These are phyloP conservation scores for Hafferia zeledoni DNA, from an alignment of 2,797 vertebrate species.

Conservation along the genomic window DNA sequence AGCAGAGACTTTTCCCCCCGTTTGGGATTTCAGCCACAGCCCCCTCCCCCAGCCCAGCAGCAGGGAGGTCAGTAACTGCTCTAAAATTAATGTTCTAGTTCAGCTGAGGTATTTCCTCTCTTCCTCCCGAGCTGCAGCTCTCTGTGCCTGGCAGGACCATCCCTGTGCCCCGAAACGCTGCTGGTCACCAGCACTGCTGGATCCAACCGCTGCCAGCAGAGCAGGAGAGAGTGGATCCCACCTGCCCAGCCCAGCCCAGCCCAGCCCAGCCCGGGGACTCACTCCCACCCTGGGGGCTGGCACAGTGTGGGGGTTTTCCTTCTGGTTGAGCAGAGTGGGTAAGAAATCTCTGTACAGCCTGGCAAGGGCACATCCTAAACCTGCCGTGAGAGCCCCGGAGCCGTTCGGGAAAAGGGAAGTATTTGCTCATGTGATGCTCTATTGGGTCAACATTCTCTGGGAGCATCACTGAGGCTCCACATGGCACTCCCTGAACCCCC, in stretches of 20 bases:
- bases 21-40: background rate
- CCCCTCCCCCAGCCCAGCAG: background rate
- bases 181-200: fast-evolving
- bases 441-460: fast-evolving
- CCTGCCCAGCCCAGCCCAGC: fast-evolving
- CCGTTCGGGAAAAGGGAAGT: fast-evolving
- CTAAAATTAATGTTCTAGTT: conserved; percentile 12
- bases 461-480: background rate
- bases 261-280: background rate
- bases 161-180: background rate
- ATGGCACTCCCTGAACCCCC: background rate
- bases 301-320: fast-evolving
- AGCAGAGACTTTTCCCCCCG: background rate
- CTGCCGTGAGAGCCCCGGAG: fast-evolving
- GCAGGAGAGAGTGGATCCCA: fast-evolving
- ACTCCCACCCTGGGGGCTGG: background rate
- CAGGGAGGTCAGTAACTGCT: background rate
- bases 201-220: fast-evolving
- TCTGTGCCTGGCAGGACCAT: fast-evolving
- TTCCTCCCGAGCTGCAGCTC: background rate
- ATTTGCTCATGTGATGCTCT: background rate
- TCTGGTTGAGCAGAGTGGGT: background rate
- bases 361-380: background rate
- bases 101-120: conserved; percentile 15
- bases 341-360: background rate